A percentile compares a stretch with the other conserved stretches of the same genome.
Conservation (phyloP, 2,797 vertebrate species). For the Serranus cabrilla region DNA sequence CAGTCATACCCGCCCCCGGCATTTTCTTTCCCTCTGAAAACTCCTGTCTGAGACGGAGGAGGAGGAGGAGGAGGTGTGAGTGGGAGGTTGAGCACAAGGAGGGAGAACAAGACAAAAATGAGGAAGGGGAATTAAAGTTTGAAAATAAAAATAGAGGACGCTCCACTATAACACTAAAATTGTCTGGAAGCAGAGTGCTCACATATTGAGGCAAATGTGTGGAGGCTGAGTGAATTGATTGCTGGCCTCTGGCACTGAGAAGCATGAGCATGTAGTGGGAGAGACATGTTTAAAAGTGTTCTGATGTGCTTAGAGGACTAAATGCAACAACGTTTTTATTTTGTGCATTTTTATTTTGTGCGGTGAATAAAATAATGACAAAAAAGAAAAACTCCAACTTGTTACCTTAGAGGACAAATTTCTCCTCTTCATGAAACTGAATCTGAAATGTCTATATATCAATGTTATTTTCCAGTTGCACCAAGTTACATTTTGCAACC, state of each 20-base stretch:
- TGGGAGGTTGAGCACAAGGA: constrained; percentile 43
- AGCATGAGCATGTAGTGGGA: neutral
- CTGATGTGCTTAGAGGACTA: too few species aligned
- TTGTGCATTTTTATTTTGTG: too few species aligned
- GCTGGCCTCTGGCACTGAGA: constrained; percentile 1
- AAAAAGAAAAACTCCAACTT: too few species aligned
- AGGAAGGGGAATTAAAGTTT: constrained; percentile 32
- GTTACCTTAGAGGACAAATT: too few species aligned
- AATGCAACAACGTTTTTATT: too few species aligned
- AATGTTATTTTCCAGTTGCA: too few species aligned
- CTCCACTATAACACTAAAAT: neutral
- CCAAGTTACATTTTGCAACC: too few species aligned
- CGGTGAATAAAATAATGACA: too few species aligned
- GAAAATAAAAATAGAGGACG: constrained; percentile 30
- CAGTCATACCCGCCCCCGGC: constrained; percentile 46
- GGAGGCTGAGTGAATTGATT: constrained; percentile 23
- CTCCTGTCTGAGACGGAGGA: constrained; percentile 30
- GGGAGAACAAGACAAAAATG: constrained; percentile 28
- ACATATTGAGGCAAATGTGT: constrained; percentile 1
- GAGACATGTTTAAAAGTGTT: neutral
- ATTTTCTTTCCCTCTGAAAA: constrained; percentile 38
- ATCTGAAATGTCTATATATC: too few species aligned
- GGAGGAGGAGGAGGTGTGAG: constrained; percentile 37
- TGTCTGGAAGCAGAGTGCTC: constrained; percentile 14
- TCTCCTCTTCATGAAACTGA: too few species aligned